phyloP scores from a whole-genome alignment of 2,113 vertebrate species.

The Tamias sibiricus region DNA sequence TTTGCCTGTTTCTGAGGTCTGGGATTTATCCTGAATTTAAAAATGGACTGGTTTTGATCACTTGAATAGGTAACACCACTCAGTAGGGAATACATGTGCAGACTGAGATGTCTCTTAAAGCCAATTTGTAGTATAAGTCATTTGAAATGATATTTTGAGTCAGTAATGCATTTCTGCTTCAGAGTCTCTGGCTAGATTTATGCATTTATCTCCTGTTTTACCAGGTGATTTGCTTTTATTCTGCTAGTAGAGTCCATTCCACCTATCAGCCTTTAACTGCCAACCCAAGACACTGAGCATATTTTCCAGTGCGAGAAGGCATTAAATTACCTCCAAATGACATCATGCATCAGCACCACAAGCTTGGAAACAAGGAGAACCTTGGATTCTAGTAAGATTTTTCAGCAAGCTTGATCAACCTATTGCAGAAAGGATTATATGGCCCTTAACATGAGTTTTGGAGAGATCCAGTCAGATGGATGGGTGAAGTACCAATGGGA shows the following conservation, averaged over 20 bases:
- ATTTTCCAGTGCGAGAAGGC: background rate
- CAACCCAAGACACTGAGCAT: background rate
- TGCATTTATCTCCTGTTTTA: slow-evolving; percentile 50
- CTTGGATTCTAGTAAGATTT: background rate
- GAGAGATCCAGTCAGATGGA: background rate
- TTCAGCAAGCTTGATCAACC: background rate
- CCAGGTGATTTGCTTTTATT: slow-evolving; percentile 48
- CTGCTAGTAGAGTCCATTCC: background rate
- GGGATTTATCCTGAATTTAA: slow-evolving; percentile 86
- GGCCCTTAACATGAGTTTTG: background rate
- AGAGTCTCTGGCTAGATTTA: slow-evolving; percentile 60
- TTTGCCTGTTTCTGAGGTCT: slow-evolving; percentile 83
- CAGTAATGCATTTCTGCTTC: slow-evolving; percentile 72
- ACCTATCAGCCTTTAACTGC: background rate
- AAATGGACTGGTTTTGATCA: slow-evolving; percentile 86
- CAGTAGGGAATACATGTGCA: slow-evolving; percentile 84
- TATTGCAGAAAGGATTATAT: background rate
- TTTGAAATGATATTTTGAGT: slow-evolving; percentile 80
- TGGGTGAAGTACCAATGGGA: background rate
- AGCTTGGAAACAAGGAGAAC: background rate
- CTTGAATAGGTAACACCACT: slow-evolving; percentile 86
- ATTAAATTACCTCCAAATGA: background rate
- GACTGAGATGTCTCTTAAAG: slow-evolving; percentile 85
- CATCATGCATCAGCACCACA: background rate
- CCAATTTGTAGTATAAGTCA: slow-evolving; percentile 84